These are phyloP conservation scores for Drosophila mauritiana DNA, from an alignment of 1,140 invertebrate species.

Conservation along the genomic window DNA sequence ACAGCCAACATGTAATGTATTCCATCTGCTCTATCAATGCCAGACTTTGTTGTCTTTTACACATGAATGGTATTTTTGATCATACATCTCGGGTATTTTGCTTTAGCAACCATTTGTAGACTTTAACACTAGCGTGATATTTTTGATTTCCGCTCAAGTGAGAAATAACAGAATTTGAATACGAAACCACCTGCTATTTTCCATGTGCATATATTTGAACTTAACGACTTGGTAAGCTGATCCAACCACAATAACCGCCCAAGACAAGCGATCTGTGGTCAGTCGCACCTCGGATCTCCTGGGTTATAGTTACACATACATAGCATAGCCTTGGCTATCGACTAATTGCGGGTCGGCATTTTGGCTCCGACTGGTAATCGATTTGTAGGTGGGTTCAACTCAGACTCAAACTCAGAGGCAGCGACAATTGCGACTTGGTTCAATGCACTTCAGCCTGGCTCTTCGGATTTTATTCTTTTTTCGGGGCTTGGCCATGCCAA, in stretches of 20 bases:
- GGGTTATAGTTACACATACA: background rate
- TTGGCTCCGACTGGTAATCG: conserved; percentile 26
- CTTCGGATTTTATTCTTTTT: conserved; percentile 12
- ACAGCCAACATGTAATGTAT: background rate
- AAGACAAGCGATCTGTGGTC: conserved; percentile 33
- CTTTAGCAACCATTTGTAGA: background rate
- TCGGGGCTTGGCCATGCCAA: conserved; percentile 63
- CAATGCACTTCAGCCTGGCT: conserved; percentile 61
- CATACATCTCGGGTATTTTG: background rate
- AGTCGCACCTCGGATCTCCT: conserved; percentile 6
- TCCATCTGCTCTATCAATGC: background rate
- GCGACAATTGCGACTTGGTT: conserved; percentile 49
- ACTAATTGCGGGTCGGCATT: conserved; percentile 20
- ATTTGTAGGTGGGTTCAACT: conserved; percentile 43
- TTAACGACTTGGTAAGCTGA: conserved; percentile 11
- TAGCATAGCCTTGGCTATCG: background rate
- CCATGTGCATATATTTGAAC: background rate
- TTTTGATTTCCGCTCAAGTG: conserved; percentile 2
- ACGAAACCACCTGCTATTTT: background rate
- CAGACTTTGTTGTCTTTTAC: background rate
- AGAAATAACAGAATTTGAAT: conserved; percentile 1
- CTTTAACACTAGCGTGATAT: conserved; percentile 10
- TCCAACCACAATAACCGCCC: conserved; percentile 17
- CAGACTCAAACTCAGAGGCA: background rate
- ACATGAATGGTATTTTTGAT: conserved; percentile 2